These are phyloP conservation scores for Ochropleura leucogaster DNA, from an alignment of 2,888 invertebrate genomes.

Conservation along the genomic window DNA sequence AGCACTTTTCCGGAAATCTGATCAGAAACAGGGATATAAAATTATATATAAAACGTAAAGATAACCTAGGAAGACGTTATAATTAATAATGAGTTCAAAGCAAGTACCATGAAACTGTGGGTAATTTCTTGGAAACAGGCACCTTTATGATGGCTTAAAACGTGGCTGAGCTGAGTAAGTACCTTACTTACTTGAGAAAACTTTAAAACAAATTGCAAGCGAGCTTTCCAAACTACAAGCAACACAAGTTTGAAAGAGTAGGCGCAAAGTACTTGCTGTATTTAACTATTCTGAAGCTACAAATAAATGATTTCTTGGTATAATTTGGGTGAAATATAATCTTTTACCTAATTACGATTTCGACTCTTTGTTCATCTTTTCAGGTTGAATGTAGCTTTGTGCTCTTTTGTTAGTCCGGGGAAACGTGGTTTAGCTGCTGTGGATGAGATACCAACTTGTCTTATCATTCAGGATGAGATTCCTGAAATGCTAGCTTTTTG, in stretches of 20 bases:
- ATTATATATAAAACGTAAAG: too few relatives aligned
- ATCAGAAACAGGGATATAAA: too few relatives aligned
- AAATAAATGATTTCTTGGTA: constrained; percentile 11
- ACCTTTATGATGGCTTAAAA: constrained; percentile 7
- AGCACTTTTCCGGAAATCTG: too few relatives aligned
- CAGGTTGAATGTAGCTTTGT: neutral
- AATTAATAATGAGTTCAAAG: too few relatives aligned
- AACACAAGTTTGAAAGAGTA: constrained; percentile 11
- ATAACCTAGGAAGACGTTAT: too few relatives aligned
- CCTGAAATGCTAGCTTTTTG: neutral
- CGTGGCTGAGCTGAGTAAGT: neutral
- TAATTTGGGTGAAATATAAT: neutral
- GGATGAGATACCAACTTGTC: neutral
- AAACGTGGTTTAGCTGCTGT: neutral
- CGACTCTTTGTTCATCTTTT: neutral
- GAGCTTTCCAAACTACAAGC: constrained; percentile 1
- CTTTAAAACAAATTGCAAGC: constrained; percentile 27
- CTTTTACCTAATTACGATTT: constrained; percentile 1
- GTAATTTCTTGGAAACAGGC: neutral
- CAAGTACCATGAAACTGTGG: too few relatives aligned
- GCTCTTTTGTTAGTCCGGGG: neutral
- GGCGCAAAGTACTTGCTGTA: neutral
- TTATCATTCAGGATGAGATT: neutral
- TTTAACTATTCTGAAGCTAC: constrained; percentile 4
- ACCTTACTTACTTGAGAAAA: constrained; percentile 18